phyloP scores from a whole-genome alignment of 2,797 vertebrate species.

The Atherinosoma microstoma region DNA sequence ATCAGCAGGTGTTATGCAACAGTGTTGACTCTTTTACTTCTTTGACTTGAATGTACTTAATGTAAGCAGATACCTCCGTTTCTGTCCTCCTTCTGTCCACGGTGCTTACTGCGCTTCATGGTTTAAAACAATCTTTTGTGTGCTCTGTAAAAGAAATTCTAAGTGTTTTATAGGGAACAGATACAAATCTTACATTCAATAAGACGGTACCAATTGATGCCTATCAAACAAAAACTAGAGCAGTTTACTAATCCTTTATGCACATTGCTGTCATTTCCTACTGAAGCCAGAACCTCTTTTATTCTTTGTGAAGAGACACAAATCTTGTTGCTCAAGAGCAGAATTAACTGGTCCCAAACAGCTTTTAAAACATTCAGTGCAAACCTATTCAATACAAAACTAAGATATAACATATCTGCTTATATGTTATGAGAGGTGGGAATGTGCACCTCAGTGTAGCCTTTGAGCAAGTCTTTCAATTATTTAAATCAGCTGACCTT shows the following conservation, averaged over 20 bases:
- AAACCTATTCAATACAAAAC: not conserved
- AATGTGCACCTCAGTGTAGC: constrained; percentile 38
- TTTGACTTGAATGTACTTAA: constrained; percentile 19
- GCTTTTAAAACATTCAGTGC: not conserved
- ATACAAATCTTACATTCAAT: not conserved
- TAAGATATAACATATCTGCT: not conserved
- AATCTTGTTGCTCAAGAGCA: not conserved
- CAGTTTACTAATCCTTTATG: not conserved
- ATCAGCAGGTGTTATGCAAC: constrained; percentile 6
- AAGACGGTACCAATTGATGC: not conserved
- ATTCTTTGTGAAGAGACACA: not conserved
- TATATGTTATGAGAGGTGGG: constrained; percentile 21
- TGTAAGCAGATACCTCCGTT: constrained; percentile 79
- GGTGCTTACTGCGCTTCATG: constrained; percentile 95
- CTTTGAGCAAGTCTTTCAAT: constrained; percentile 71
- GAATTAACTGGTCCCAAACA: not conserved
- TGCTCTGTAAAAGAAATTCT: constrained; percentile 74
- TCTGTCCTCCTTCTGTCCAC: constrained; percentile 89
- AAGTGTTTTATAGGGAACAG: not conserved
- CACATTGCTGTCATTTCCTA: not conserved
- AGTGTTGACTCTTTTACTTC: constrained; percentile 14
- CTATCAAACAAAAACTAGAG: not conserved
- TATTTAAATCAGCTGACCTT: constrained; percentile 77
- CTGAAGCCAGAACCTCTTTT: not conserved
- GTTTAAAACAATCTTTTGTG: constrained; percentile 80